Evolutionary conservation across 2,113 vertebrate genomes (phyloP), one percentile per base, ranked within the genome.

Genomic region (Nothocercus nigrocapillus): DNA sequence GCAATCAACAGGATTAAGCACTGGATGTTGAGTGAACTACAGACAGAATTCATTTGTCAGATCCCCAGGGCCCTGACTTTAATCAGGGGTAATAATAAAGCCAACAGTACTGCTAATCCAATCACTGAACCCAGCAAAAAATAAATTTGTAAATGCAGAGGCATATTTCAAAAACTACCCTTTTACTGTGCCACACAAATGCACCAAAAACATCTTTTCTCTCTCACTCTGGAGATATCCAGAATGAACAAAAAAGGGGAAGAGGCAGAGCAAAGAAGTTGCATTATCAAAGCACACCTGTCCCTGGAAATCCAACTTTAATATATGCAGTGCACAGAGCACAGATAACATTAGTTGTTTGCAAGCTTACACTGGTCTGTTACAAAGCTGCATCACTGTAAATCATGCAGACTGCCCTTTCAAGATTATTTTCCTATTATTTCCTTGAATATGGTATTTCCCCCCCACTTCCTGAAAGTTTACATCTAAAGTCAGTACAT

Each of bases 221-320:
- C 92, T 61, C 91, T 94, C 87, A 53, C 79, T 67, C 79, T 85
- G 89, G 90, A 17, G 73, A 77, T 63, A 84, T 91, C 96, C 90
- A 96, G 95, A 96, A 96, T 45, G 91, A 94, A 96, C 86, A 94
- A 82, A 96, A 93, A 58, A 87, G 72, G 90, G 25, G 85, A 90
- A 80, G 89, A 91, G 94, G 94, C 90, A 74, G 72, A 83, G 83
- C 94, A 88, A 95, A 96, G 70, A 83, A 95, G 93, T 11, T 96
- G 92, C 74, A 82, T 90, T 90, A 97, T 97, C 90, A 89, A 91
- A 97, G 96, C 85, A 95, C 90, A 89, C 88, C 34, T 91, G 92
- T 96, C 95, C 96, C 96, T 96, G 96, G 96, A 97, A 98, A 98
- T 96, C 89, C 85, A 88, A 24, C 90, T 97, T 98, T 96, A 93